A percentile compares a stretch with the other conserved stretches of the same genome.
phyloP scores from a whole-genome alignment of 2,797 vertebrate genomes.

The Cossypha heuglini region DNA sequence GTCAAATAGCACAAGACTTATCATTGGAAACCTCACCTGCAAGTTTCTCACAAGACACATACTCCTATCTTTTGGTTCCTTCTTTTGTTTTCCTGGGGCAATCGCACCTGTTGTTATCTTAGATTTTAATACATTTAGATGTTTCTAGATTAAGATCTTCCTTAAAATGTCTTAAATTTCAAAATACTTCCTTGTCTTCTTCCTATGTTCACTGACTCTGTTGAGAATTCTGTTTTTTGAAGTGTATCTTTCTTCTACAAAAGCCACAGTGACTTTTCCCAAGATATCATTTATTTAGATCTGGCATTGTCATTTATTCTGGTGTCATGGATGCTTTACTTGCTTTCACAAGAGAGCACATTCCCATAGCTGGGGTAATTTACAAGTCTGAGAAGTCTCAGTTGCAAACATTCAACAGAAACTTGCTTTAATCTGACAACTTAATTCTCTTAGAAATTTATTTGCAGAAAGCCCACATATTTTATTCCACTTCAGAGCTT shows the following conservation, averaged over 20 bases:
- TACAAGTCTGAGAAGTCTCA: constrained; percentile 10
- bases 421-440: constrained; percentile 33
- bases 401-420: not conserved
- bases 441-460: constrained; percentile 22
- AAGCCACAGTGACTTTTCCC: not conserved
- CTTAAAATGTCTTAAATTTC: not conserved
- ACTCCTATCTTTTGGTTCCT: not conserved
- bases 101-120: not conserved
- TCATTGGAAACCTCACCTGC: not conserved
- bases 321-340: not conserved
- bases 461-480: not conserved
- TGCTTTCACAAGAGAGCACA: not conserved
- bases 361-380: not conserved
- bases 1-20: not conserved
- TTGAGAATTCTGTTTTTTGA: not conserved
- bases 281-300: not conserved
- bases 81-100: not conserved
- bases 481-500: not conserved
- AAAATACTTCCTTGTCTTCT: not conserved
- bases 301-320: not conserved
- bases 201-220: not conserved
- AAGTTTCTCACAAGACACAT: not conserved
- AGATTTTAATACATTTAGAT: not conserved
- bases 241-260: not conserved
- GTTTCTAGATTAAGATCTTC: not conserved